Conservation (phyloP, 2,888 invertebrate species). For the Limnephilus rhombicus region DNA sequence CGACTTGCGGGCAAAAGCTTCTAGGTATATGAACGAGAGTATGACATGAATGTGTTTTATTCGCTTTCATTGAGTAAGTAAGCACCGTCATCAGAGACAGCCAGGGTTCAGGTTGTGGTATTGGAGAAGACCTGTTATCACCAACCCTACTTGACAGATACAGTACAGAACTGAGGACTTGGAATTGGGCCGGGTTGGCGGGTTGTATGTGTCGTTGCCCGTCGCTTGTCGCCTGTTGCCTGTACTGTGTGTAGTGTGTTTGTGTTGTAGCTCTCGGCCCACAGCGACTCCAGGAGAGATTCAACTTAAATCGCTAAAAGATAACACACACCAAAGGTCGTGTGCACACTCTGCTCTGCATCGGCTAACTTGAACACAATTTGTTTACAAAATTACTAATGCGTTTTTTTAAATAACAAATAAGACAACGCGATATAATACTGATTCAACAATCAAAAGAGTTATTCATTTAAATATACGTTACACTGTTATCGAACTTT, state of each 20-base stretch:
- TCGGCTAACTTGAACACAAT: background rate
- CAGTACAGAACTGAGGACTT: background rate
- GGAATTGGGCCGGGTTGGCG: background rate
- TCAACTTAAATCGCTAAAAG: constrained; percentile 30
- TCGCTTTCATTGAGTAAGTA: background rate
- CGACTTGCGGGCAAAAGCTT: background rate
- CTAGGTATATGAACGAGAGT: background rate
- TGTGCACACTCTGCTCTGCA: constrained; percentile 23
- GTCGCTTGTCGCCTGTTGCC: background rate
- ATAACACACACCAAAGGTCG: constrained; percentile 58
- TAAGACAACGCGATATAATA: background rate
- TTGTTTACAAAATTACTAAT: constrained; percentile 14
- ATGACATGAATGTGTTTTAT: background rate
- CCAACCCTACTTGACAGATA: background rate
- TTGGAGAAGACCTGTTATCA: background rate
- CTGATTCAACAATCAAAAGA: background rate
- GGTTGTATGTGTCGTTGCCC: background rate
- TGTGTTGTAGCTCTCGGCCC: background rate
- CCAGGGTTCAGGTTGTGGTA: background rate
- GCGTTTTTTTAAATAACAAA: background rate
- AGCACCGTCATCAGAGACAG: background rate
- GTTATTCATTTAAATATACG: background rate
- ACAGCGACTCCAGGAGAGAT: constrained; percentile 11
- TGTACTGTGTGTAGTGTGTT: background rate
- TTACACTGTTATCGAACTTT: background rate